Evolutionary conservation across 2,113 vertebrate genomes (phyloP), one percentile per base, ranked within the genome.

Genomic region (Serilophus lunatus): DNA sequence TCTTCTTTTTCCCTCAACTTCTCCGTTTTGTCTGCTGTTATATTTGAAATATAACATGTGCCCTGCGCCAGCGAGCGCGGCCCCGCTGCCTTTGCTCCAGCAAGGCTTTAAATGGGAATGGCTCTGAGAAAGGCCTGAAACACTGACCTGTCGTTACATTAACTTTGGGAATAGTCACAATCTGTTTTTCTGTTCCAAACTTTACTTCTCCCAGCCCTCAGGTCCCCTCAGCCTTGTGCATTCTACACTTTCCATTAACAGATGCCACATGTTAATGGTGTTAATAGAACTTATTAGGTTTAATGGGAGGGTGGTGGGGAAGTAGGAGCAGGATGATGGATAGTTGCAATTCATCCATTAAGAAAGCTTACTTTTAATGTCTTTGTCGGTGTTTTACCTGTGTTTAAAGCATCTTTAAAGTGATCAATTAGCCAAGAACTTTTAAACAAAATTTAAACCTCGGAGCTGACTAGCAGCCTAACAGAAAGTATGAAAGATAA

Each of bases 331-430:
- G 83, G 20, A 92, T 97, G 96, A 97, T 97, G 96, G 92, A 97
- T 97, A 97, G 95, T 60, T 88, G 78, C 86, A 96, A 96, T 96
- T 91, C 94, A 66, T 97, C 94, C 94, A 96, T 91, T 92, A 92
- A 60, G 86, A 85, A 93, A 96, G 95, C 90, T 94, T 95, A 95
- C 95, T 97, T 94, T 93, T 82, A 85, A 87, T 42, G 7, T 92
- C 94, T 93, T 92, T 94, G 95, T 65, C 40, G 70, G 90, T 92
- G 47, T 85, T 96, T 86, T 96, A 97, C 97, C 96, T 97, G 83
- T 91, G 96, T 96, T 96, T 97, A 97, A 97, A 93, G 80, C 95
- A 91, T 80, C 93, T 79, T 83, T 49, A 70, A 95, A 94, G 83
- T 91, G 93, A 97, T 97, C 97, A 83, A 97, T 97, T 97, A 97